These are phyloP conservation scores for Corythaixoides concolor DNA, from an alignment of 2,113 vertebrate genomes.

Conservation along the genomic window DNA sequence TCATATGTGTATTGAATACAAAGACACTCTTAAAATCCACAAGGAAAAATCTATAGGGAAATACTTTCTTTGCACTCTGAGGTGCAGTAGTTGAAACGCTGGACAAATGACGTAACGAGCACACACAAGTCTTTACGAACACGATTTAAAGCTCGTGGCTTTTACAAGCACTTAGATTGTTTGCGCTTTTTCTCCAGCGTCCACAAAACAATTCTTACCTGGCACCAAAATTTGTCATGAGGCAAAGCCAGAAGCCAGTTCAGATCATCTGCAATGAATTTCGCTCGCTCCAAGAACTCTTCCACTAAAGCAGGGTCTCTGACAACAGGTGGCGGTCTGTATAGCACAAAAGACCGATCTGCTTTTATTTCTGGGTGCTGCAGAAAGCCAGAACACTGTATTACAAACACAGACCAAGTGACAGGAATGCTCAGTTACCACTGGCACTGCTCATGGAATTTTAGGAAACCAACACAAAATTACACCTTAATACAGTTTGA, in stretches of 20 bases:
- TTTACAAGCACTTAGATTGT: not conserved
- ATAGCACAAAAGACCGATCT: constrained; percentile 89
- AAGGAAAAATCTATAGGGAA: not conserved
- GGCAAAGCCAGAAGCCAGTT: constrained; percentile 92
- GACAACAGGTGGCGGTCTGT: constrained; percentile 81
- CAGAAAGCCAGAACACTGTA: constrained; percentile 52
- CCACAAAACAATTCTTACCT: constrained; percentile 78
- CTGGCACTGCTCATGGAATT: not conserved
- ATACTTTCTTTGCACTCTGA: not conserved
- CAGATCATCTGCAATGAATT: constrained; percentile 90
- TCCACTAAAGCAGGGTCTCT: constrained; percentile 84
- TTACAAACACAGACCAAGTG: not conserved
- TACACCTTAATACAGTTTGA: not conserved
- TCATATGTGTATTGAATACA: not conserved
- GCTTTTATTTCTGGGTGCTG: constrained; percentile 89
- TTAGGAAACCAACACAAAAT: not conserved
- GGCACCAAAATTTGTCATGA: constrained; percentile 97
- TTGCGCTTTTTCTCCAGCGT: not conserved
- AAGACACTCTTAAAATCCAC: not conserved
- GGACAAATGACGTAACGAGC: not conserved
- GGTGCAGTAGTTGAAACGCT: not conserved
- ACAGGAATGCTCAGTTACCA: not conserved
- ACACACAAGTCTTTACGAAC: not conserved
- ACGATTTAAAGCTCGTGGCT: rapidly evolving
- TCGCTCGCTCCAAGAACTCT: constrained; percentile 89